These are phyloP conservation scores for Rhinella marina DNA, from an alignment of 2,797 vertebrate genomes.

Conservation along the genomic window DNA sequence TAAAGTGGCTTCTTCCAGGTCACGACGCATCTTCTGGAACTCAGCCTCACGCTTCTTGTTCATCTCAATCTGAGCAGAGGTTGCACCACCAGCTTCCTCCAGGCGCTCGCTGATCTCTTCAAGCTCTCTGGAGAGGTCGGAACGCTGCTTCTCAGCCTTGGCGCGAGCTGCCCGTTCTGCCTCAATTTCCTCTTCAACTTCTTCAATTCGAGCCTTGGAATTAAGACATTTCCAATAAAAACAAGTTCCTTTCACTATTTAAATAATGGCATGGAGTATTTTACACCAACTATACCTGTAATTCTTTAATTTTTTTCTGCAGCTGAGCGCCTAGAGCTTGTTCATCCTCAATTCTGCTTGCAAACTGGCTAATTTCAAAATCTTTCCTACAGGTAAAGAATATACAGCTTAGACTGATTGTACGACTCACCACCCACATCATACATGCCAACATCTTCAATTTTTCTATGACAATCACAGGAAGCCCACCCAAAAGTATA, in stretches of 20 bases:
- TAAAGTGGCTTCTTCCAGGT: conserved; percentile 87
- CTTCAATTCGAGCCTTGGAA: conserved; percentile 86
- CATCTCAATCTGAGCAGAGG: conserved; percentile 79
- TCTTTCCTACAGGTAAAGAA: conserved; percentile 78
- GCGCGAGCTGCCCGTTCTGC: conserved; percentile 79
- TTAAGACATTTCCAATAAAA: neutral
- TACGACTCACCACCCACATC: neutral
- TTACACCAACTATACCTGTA: conserved; percentile 76
- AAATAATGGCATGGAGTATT: too few relatives aligned
- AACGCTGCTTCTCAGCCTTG: conserved; percentile 84
- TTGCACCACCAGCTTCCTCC: conserved; percentile 86
- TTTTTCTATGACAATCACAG: too few relatives aligned
- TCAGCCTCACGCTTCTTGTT: conserved; percentile 88
- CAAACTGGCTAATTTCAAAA: conserved; percentile 84
- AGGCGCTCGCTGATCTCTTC: conserved; percentile 89
- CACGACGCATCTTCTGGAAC: conserved; percentile 84
- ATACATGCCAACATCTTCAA: too few relatives aligned
- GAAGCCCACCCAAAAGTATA: too few relatives aligned
- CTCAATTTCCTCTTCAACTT: conserved; percentile 89
- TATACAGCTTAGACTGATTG: neutral
- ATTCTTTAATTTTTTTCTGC: conserved; percentile 91
- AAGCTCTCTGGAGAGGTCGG: conserved; percentile 82
- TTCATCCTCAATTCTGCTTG: conserved; percentile 86
- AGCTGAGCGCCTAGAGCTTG: conserved; percentile 81
- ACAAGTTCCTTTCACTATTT: neutral